phyloP scores from a whole-genome alignment of 2,888 invertebrate species.

The Microctonus aethiopoides region DNA sequence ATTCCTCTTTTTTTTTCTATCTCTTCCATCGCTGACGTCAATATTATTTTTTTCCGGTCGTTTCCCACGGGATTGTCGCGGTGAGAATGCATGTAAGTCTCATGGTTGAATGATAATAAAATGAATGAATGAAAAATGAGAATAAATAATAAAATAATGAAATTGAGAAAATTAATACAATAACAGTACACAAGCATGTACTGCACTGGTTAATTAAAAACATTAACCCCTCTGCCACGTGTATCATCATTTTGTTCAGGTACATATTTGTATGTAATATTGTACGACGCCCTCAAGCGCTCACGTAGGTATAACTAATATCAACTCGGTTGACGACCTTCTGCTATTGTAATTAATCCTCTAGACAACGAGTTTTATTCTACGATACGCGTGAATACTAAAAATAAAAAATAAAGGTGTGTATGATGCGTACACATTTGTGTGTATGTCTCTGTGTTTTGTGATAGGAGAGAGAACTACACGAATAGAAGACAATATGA shows the following conservation, averaged over 20 bases:
- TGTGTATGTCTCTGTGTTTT: too few relatives aligned
- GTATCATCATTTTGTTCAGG: background rate
- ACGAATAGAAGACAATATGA: background rate
- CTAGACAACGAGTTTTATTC: conserved; percentile 1
- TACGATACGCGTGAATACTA: background rate
- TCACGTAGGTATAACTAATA: background rate
- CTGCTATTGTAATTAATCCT: conserved; percentile 17
- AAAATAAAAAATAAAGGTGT: background rate
- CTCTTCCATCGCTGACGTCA: background rate
- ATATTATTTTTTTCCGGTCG: conserved; percentile 7
- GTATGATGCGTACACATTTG: too few relatives aligned
- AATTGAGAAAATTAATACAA: background rate
- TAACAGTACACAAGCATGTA: conserved; percentile 14
- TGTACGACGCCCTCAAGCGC: too few relatives aligned
- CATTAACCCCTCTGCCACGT: conserved; percentile 11
- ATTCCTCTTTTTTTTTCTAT: background rate
- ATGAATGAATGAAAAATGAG: background rate
- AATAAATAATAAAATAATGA: background rate
- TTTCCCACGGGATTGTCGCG: background rate
- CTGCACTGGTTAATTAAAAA: conserved; percentile 30
- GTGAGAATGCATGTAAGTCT: background rate
- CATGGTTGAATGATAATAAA: background rate
- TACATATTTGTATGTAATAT: background rate
- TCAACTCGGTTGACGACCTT: background rate
- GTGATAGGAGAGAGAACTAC: background rate